Conservation (phyloP, 1,140 invertebrate genomes). For the Onthophagus taurus region DNA sequence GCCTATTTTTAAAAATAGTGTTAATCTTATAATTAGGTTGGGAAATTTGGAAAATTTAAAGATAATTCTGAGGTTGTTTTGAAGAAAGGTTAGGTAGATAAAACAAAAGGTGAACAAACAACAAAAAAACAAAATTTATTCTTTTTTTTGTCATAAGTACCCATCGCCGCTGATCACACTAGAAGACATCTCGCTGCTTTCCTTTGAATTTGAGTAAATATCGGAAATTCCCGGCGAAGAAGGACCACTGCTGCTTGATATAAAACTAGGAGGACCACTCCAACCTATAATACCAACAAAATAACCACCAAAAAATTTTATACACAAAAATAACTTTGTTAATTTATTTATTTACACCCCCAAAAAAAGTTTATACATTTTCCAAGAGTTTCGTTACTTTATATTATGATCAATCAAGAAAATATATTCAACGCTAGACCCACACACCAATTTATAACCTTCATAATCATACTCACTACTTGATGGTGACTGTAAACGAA, state of each 20-base stretch:
- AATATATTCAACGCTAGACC: too few species aligned
- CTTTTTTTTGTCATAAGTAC: conserved; percentile 35
- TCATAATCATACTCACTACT: conserved; percentile 37
- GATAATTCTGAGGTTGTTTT: neutral
- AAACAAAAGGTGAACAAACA: conserved; percentile 1
- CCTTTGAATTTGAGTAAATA: conserved; percentile 39
- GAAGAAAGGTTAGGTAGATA: neutral
- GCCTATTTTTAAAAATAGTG: conserved; percentile 15
- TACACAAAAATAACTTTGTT: too few species aligned
- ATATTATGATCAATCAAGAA: too few species aligned
- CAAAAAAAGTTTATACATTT: too few species aligned
- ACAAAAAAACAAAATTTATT: conserved; percentile 16
- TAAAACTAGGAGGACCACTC: conserved; percentile 51
- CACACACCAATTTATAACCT: too few species aligned
- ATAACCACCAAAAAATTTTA: too few species aligned
- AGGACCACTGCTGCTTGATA: conserved; percentile 54
- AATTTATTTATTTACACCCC: too few species aligned
- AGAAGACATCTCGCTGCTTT: conserved; percentile 55
- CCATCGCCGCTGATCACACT: conserved; percentile 53
- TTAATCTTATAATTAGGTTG: conserved; percentile 2
- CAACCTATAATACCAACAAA: conserved; percentile 46
- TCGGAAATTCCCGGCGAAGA: conserved; percentile 54
- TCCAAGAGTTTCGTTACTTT: too few species aligned
- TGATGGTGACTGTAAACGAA: conserved; percentile 37
- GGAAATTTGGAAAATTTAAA: neutral